Conservation (phyloP, 2,797 vertebrate species). For the Rhynchonycteris naso region DNA sequence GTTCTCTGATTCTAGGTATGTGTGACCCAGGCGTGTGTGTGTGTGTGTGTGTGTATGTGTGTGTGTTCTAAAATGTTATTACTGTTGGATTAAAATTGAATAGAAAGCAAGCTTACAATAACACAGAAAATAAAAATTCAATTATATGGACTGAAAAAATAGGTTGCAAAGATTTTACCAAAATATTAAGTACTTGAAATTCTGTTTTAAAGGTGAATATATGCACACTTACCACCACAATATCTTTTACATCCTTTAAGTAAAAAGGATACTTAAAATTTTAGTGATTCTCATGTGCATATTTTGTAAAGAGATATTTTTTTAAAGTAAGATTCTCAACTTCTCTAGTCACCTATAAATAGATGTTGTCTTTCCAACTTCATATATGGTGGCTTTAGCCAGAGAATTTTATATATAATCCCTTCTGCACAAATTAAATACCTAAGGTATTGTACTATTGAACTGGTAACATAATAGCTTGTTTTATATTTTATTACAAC, state of each 20-base stretch:
- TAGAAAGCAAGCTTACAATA: conserved; percentile 14
- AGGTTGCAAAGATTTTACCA: conserved; percentile 10
- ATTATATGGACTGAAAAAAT: conserved; percentile 1
- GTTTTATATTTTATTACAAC: conserved; percentile 77
- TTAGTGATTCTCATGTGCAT: conserved; percentile 62
- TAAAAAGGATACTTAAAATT: conserved; percentile 81
- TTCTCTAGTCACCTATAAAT: conserved; percentile 76
- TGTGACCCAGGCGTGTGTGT: neutral
- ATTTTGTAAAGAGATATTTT: conserved; percentile 75
- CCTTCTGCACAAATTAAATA: conserved; percentile 77
- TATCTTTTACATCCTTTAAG: conserved; percentile 60
- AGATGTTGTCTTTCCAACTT: conserved; percentile 75
- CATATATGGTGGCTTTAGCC: conserved; percentile 69
- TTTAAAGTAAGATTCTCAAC: conserved; percentile 73
- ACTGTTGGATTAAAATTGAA: conserved; percentile 73
- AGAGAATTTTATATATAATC: conserved; percentile 72
- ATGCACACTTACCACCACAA: neutral
- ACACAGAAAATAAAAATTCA: conserved; percentile 33
- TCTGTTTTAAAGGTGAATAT: conserved; percentile 19
- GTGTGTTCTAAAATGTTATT: conserved; percentile 64
- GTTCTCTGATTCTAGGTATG: neutral
- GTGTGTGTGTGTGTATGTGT: neutral
- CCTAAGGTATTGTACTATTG: conserved; percentile 67
- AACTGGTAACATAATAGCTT: conserved; percentile 70
- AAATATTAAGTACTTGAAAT: conserved; percentile 47